Evolutionary conservation across 2,797 vertebrate genomes (phyloP), one percentile per base, ranked within the genome.

Genomic region (Hypotaenidia okinawae): DNA sequence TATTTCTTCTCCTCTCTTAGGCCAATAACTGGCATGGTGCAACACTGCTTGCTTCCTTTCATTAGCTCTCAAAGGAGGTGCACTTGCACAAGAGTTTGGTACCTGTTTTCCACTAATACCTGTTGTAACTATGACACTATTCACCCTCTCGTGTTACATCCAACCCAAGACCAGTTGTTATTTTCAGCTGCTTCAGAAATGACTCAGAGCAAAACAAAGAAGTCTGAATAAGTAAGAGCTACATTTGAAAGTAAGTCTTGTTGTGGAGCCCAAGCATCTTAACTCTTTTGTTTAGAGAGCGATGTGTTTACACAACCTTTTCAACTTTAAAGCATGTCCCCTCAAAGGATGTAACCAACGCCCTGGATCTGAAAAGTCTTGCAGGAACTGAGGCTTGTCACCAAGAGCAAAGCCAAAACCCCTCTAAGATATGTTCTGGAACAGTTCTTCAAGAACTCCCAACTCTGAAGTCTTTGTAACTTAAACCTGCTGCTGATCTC

Each of bases 31-130:
- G 22, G 45, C 24, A 45, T 81, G 87, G 58, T 72, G 87, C 84
- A 92, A 87, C 27, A 5, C 70, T n/a, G 32, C 72, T 80, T n/a
- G 32, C 68, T 80, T 87, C 88, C 86, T 68, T 72, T 51, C 69
- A 25, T 62, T 30, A 88, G 37, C 30, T 66, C 62, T 75, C 54
- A 28, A 52, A 69, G 62, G 66, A 83, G n/a, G 47, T 75, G 82
- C 25, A 9, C 81, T 95, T 95, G 84, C 92, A 92, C 79, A 93
- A 95, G 88, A 73, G 63, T 15, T 57, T 1, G 47, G 19, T 59
- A 51, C 75, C 87, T 73, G 63, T 87, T 83, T 86, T 28, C 39
- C 68, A 51, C 52, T n/a, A 32, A 68, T 32, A 64, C 75, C 72
- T 95, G 62, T 55, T 73, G 69, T 68, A 77, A 86, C 58, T 66